Base-by-base conservation (phyloP, 2,797 vertebrate species). In the Pangasius macronema region DNA sequence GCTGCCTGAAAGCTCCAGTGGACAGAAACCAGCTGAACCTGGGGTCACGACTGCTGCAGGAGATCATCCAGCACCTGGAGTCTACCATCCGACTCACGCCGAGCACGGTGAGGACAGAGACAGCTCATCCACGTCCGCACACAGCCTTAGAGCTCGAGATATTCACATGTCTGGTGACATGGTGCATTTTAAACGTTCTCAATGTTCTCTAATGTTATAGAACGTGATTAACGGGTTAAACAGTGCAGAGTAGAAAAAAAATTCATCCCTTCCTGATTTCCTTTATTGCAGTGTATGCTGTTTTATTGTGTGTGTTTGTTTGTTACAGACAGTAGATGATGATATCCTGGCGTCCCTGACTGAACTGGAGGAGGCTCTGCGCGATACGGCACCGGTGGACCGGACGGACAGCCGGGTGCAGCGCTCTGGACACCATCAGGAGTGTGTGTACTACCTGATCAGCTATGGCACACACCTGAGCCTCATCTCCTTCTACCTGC, bases 361-460 rank as follows among this genome's bases (percentile, higher is more conserved):
- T 81, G 98, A 99, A 85, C 95, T 99, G 89, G 97, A 99, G 94
- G 94, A 94, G 0, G 91, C 91, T 24, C 94, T 97, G 6, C 88
- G 94, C 24, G 97, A 97, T 84, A 92, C 94, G 0, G 92, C 93
- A 85, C 95, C 95, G 42, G 93, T 94, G 57, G 95, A 97, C 84
- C 93, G 95, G 84, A 93, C 95, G 0, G 97, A 98, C n/a, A 96
- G 94, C 42, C 96, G 91, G 87, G 91, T 93, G 72, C 95, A 94
- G 88, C 95, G 94, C 90, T 95, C 95, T 89, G 92, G 85, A 89
- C 95, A 96, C 91, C 97, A 97, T 89, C 97, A 97, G 89, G 99
- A 99, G 93, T 98, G 97, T 89, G 96, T 99, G 75, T 97, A 97
- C 94, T 99, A 99, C 93, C 94, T 99, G 89, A 96, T 97, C 87